Evolutionary conservation across 1,140 invertebrate species (phyloP).

Genomic region (Teleogryllus occipitalis): DNA sequence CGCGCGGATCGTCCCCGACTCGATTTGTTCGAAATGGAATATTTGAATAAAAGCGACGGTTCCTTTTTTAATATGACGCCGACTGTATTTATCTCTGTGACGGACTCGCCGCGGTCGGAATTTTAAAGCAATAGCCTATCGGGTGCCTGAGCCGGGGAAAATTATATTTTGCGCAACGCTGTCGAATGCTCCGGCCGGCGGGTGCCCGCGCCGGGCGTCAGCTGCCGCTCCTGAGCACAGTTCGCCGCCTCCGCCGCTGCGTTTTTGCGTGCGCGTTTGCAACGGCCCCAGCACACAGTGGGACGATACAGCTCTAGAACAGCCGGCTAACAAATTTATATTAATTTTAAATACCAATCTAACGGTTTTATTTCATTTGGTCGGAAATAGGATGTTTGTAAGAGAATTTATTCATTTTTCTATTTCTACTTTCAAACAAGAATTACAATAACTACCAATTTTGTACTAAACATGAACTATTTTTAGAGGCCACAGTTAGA

Average conservation of each 20-base stretch:
- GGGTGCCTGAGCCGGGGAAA: background rate
- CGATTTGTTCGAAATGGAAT: background rate
- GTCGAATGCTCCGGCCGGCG: background rate
- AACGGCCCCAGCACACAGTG: too few species aligned
- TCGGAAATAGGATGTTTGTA: too few species aligned
- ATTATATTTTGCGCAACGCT: background rate
- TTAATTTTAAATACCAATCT: too few species aligned
- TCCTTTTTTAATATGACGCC: background rate
- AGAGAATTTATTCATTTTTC: too few species aligned
- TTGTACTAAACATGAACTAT: too few species aligned
- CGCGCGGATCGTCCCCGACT: background rate
- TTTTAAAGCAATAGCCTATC: constrained; percentile 1
- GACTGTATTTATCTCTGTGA: background rate
- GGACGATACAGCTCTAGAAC: too few species aligned
- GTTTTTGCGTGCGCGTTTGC: background rate
- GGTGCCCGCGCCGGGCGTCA: background rate
- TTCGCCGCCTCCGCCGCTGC: background rate
- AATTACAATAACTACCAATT: too few species aligned
- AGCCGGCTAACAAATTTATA: too few species aligned
- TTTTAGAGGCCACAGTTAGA: too few species aligned
- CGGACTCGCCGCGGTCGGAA: background rate
- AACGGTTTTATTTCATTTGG: too few species aligned
- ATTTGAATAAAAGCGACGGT: background rate
- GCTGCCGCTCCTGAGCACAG: background rate
- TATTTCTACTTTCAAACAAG: too few species aligned